phyloP scores from a whole-genome alignment of 2,888 invertebrate species.

The Aphrophora alni region DNA sequence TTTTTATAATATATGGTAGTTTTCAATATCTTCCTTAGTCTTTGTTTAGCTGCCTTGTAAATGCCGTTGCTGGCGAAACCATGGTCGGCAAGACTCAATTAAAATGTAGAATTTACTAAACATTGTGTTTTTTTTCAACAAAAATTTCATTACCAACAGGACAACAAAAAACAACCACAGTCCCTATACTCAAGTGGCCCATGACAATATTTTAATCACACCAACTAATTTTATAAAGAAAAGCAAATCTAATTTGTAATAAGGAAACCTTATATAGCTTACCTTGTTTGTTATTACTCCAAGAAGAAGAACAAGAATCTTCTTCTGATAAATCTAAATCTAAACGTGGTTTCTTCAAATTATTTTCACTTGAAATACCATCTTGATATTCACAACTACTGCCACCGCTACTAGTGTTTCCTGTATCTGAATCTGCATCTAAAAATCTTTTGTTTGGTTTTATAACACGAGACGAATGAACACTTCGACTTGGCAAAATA shows the following conservation, averaged over 20 bases:
- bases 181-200: no score
- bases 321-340: neutral
- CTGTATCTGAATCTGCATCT: slow-evolving; percentile 62
- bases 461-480: slow-evolving; percentile 84
- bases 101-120: no score
- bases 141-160: no score
- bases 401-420: neutral
- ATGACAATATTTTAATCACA: no score
- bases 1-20: no score
- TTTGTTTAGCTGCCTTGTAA: no score
- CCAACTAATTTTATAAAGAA: no score
- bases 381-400: neutral
- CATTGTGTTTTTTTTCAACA: no score
- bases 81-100: no score
- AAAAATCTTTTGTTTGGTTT: slow-evolving; percentile 88
- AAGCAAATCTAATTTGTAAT: neutral
- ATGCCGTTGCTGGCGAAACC: no score
- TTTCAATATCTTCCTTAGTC: no score
- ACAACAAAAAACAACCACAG: no score
- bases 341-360: neutral
- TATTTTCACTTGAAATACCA: neutral
- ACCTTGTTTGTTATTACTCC: neutral
- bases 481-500: slow-evolving; percentile 80
- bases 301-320: neutral
- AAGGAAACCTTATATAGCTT: neutral